phyloP scores from a whole-genome alignment of 2,797 vertebrate genomes.

The Eleutherodactylus coqui region DNA sequence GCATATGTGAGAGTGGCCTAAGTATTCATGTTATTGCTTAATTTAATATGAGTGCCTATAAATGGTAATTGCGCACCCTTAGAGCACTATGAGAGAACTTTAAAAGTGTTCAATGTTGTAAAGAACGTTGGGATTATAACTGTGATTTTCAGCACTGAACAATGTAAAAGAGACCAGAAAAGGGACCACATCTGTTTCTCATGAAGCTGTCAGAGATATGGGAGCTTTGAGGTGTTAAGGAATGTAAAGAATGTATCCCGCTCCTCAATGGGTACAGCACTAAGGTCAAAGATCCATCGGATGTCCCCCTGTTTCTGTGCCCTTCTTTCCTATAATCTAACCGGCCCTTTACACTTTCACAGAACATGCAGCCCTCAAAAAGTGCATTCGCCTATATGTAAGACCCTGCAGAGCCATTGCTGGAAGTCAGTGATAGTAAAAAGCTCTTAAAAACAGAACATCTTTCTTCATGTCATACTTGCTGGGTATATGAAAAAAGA shows the following conservation, averaged over 20 bases:
- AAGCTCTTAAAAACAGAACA: background rate
- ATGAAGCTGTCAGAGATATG: constrained; percentile 55
- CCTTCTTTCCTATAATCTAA: constrained; percentile 35
- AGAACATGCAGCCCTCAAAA: background rate
- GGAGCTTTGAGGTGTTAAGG: constrained; percentile 54
- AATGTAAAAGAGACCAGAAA: constrained; percentile 39
- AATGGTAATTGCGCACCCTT: constrained; percentile 35
- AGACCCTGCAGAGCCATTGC: background rate
- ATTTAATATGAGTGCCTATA: constrained; percentile 35
- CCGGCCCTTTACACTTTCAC: background rate
- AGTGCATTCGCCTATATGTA: background rate
- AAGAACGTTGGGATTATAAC: background rate
- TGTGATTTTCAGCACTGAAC: constrained; percentile 33
- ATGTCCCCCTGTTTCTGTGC: constrained; percentile 6
- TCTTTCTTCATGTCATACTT: background rate
- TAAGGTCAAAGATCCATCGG: constrained; percentile 37
- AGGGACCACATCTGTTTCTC: constrained; percentile 58
- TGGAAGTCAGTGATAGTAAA: background rate
- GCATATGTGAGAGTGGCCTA: too few species aligned
- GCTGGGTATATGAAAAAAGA: background rate
- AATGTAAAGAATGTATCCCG: constrained; percentile 55
- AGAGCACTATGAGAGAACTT: constrained; percentile 24
- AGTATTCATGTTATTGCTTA: constrained; percentile 41
- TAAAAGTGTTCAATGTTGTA: constrained; percentile 11
- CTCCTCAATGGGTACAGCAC: constrained; percentile 49